Percentiles rank a stretch among this genome's conserved stretches.
Evolutionary conservation across 1,140 invertebrate species (phyloP).

Genomic region (Wiebesia pumilae): DNA sequence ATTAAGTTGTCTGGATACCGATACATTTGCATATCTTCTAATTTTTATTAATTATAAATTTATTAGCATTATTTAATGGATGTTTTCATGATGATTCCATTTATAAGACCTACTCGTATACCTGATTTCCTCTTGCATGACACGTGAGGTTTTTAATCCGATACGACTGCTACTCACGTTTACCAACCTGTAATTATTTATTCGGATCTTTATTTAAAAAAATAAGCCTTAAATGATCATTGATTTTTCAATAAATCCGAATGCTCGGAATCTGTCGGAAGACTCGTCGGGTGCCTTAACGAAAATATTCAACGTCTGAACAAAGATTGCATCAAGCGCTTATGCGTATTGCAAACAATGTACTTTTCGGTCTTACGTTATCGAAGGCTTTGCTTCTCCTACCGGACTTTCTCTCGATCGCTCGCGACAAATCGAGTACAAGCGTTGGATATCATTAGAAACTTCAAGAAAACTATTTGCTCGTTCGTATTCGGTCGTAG

Average conservation of each 20-base stretch:
- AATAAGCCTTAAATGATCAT: neutral
- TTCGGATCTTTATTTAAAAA: neutral
- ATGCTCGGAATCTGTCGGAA: too few species aligned
- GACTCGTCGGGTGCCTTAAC: too few species aligned
- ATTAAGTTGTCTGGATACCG: constrained; percentile 5
- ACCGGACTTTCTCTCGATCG: too few species aligned
- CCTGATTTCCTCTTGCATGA: neutral
- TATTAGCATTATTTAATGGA: neutral
- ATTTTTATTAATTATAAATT: constrained; percentile 16
- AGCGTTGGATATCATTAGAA: too few species aligned
- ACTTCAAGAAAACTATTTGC: too few species aligned
- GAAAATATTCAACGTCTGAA: too few species aligned
- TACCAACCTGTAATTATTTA: neutral
- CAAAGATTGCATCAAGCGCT: too few species aligned
- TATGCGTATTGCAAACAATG: too few species aligned
- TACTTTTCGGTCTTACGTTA: too few species aligned
- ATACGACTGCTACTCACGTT: neutral
- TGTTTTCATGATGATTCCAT: neutral
- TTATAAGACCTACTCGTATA: neutral
- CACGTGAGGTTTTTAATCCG: neutral
- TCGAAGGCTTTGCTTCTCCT: too few species aligned
- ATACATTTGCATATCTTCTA: constrained; percentile 4
- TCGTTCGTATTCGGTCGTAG: too few species aligned
- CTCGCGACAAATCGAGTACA: too few species aligned
- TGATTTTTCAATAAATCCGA: neutral